Evolutionary conservation across 2,888 invertebrate species (phyloP).

Genomic region (Morinoia aosen): DNA sequence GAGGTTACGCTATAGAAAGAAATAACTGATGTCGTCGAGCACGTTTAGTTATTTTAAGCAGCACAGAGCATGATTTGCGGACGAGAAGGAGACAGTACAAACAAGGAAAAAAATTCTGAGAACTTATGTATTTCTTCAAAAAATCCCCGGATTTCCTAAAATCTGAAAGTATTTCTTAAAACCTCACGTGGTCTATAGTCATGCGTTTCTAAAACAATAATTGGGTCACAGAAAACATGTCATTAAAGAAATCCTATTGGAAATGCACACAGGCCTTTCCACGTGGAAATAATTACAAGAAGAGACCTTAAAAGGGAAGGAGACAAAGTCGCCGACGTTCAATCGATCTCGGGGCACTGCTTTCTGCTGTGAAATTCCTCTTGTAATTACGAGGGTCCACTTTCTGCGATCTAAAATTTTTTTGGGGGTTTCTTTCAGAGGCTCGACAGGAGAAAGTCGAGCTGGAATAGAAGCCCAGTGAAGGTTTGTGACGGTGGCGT

Average conservation of each 20-base stretch:
- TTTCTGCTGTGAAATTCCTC: neutral
- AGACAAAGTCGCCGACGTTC: neutral
- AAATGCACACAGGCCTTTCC: neutral
- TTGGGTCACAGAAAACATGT: too few relatives aligned
- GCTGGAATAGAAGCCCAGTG: neutral
- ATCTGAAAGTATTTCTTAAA: too few relatives aligned
- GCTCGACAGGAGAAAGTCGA: neutral
- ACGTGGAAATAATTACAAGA: neutral
- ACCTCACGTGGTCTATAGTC: too few relatives aligned
- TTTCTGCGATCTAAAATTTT: neutral
- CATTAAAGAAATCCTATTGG: too few relatives aligned
- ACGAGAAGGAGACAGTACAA: neutral
- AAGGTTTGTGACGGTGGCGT: neutral
- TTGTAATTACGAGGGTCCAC: neutral
- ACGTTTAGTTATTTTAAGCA: neutral
- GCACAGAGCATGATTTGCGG: neutral
- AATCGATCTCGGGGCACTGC: neutral
- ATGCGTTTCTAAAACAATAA: too few relatives aligned
- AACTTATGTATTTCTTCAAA: neutral
- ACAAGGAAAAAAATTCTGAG: too few relatives aligned
- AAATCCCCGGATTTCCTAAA: too few relatives aligned
- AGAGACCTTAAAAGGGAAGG: neutral
- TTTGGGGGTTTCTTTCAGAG: neutral
- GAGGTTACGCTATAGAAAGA: neutral
- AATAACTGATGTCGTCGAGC: neutral